Evolutionary conservation across 2,888 invertebrate genomes (phyloP), one percentile per base, ranked within the genome.

Genomic region (Agapostemon virescens): DNA sequence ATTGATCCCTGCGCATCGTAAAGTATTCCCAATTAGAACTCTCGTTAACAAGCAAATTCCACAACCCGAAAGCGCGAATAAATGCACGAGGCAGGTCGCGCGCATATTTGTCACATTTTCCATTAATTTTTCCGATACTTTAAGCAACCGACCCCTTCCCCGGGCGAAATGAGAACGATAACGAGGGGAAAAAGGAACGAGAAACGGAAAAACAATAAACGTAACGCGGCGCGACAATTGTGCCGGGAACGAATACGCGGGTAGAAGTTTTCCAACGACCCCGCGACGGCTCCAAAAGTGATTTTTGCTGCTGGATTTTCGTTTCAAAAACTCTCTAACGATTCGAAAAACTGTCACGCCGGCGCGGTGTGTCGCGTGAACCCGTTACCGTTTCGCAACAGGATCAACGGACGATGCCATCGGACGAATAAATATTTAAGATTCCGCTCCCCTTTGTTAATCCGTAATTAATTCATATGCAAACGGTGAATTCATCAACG

Each of bases 1-100:
- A 71, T 71, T 71, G 61, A 79, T 68, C 68, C 17, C 42, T 0
- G 33, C 20, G 67, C 49, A 42, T 49, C 40, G 66, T 36, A 15
- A 66, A 77, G 6, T 33, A 26, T 17, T 7, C 2, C n/a, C 26
- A 42, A 45, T 38, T 67, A 49, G 58, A 77, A 26, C n/a, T 49
- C 58, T 30, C 30, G 58, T 36, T 26, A 3, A 69, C 17, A 17
- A 3, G 4, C 30, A 20, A 7, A 61, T 30, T 33, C 20, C 58
- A 7, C 26, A 58, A 11, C 3, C 70, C 2, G 38, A 26, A 30
- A 61, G 40, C 26, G 55, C 4, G 40, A 40, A 23, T 40, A 66
- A 26, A 40, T 23, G 17, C 40, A 4, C 38, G 13, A 17, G 4
- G 1, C 1, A 5, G 38, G 0, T n/a, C 23, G 66, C 23, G 23